Percentiles rank a stretch among this genome's conserved stretches.
These are phyloP conservation scores for Corythornis vintsioides DNA, from an alignment of 2,113 vertebrate species.

Conservation along the genomic window DNA sequence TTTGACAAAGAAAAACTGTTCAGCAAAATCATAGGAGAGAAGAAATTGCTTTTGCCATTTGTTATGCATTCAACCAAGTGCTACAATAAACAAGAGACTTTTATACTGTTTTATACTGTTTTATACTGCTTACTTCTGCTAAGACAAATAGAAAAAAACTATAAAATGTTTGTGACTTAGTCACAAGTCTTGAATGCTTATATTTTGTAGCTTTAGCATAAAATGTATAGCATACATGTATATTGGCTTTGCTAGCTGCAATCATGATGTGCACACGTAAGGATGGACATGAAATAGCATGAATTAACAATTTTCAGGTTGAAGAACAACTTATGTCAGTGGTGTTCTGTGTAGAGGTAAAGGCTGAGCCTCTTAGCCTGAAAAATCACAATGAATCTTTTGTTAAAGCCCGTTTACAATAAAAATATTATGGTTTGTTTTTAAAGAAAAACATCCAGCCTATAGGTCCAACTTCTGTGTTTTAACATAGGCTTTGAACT, in stretches of 20 bases:
- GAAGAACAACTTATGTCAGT: background rate
- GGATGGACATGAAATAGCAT: background rate
- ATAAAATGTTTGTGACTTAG: background rate
- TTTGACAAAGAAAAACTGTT: background rate
- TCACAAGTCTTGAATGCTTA: background rate
- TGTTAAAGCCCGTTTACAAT: background rate
- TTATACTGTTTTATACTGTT: background rate
- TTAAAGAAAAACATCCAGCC: background rate
- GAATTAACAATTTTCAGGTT: background rate
- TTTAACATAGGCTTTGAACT: background rate
- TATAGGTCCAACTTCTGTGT: background rate
- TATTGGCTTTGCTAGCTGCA: background rate
- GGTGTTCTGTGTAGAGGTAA: background rate
- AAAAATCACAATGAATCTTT: background rate
- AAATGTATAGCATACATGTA: too few relatives aligned
- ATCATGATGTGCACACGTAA: background rate
- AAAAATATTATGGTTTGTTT: background rate
- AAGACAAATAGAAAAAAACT: background rate
- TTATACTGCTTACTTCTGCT: background rate
- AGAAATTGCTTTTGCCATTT: background rate
- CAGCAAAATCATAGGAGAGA: background rate
- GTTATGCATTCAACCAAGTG: background rate
- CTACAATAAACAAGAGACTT: background rate
- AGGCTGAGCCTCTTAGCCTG: background rate
- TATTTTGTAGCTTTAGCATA: background rate